Evolutionary conservation across 2,888 invertebrate species (phyloP).

Genomic region (Dasysyrphus tricinctus): DNA sequence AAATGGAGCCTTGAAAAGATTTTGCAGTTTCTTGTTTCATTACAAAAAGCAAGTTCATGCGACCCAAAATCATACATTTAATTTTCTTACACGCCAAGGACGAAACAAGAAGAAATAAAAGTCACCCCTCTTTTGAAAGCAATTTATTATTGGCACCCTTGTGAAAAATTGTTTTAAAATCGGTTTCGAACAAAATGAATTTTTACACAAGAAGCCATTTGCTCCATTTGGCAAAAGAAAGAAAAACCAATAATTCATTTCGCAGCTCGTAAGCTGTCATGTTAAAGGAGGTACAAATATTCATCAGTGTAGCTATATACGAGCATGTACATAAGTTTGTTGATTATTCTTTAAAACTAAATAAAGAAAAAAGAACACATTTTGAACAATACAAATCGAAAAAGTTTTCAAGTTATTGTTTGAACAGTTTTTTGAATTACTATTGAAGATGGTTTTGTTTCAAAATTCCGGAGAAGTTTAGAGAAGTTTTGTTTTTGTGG

Average conservation of each 20-base stretch:
- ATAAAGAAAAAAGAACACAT: not conserved
- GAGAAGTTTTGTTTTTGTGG: not conserved
- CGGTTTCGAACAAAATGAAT: conserved; percentile 18
- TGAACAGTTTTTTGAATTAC: conserved; percentile 12
- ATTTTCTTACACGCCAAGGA: not conserved
- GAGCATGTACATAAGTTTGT: not conserved
- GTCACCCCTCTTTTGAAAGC: conserved; percentile 13
- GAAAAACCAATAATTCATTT: conserved; percentile 14
- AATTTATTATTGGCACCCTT: conserved; percentile 17
- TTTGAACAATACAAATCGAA: conserved; percentile 23
- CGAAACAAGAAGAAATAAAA: not conserved
- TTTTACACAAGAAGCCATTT: conserved; percentile 20
- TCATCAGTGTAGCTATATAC: not conserved
- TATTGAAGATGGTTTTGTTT: not conserved
- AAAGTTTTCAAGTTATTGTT: conserved; percentile 25
- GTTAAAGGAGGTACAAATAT: conserved; percentile 22
- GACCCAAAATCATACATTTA: not conserved
- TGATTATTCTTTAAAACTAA: not conserved
- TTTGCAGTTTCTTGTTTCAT: too few species aligned
- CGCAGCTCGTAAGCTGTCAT: conserved; percentile 25
- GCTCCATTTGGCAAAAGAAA: not conserved
- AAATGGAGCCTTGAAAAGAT: too few species aligned
- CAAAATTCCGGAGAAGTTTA: not conserved
- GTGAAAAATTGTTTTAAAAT: conserved; percentile 28
- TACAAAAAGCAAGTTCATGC: not conserved